Percentiles rank a stretch among this genome's conserved stretches.
These are phyloP conservation scores for Erpetoichthys calabaricus DNA, from an alignment of 2,797 vertebrate genomes.

Conservation along the genomic window DNA sequence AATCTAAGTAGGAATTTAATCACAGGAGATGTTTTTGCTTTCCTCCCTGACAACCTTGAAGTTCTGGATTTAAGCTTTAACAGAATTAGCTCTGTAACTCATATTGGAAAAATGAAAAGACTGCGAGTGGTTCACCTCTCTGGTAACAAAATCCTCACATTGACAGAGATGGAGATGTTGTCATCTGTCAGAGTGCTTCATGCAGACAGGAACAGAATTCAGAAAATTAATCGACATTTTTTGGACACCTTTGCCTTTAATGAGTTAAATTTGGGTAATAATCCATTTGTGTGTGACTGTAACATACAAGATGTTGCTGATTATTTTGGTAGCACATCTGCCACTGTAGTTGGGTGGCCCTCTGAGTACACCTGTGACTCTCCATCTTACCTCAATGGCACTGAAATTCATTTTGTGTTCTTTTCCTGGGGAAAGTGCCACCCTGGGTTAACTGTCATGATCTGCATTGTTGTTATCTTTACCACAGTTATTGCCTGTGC, in stretches of 20 bases:
- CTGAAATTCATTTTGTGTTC: not conserved
- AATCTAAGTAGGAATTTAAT: conserved; percentile 7
- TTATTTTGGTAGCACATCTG: conserved; percentile 1
- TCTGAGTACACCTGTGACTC: not conserved
- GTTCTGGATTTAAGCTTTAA: conserved; percentile 11
- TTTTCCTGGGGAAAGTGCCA: conserved; percentile 1
- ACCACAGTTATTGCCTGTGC: not conserved
- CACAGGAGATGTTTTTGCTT: conserved; percentile 2
- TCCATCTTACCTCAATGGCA: not conserved
- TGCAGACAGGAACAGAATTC: conserved; percentile 7
- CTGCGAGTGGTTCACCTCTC: conserved; percentile 1
- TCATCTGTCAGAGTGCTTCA: conserved; percentile 3
- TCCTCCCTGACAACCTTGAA: conserved; percentile 4
- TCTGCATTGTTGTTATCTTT: not conserved
- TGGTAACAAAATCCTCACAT: conserved; percentile 2
- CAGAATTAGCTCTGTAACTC: conserved; percentile 3
- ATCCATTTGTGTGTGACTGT: conserved; percentile 10
- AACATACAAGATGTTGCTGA: conserved; percentile 3
- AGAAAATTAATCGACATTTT: not conserved
- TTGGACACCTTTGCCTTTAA: not conserved
- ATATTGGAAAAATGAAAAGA: conserved; percentile 3
- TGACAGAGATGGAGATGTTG: conserved; percentile 1
- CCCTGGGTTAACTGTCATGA: not conserved
- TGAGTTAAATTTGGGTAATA: conserved; percentile 10
- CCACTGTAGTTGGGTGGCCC: conserved; percentile 6